Evolutionary conservation across 2,888 invertebrate genomes (phyloP).

Genomic region (Ypsolopha scabrella): DNA sequence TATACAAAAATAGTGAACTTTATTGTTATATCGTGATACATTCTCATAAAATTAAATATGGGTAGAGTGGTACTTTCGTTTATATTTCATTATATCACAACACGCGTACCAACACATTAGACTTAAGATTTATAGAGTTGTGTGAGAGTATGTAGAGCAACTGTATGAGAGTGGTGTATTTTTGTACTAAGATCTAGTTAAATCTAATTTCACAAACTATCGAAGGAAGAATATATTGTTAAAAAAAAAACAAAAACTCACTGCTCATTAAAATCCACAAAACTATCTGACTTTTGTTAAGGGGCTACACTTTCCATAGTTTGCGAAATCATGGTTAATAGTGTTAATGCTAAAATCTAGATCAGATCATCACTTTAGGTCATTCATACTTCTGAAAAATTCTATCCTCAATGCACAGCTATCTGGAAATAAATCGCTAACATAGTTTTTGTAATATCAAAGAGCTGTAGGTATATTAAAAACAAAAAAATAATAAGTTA

Average conservation of each 20-base stretch:
- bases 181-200: neutral
- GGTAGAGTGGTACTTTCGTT: neutral
- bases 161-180: constrained; percentile 27
- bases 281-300: neutral
- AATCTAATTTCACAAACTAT: constrained; percentile 3
- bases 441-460: constrained; percentile 68
- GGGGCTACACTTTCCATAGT: neutral
- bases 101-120: no score
- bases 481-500: no score
- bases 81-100: no score
- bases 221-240: neutral
- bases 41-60: neutral
- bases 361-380: constrained; percentile 55
- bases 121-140: no score
- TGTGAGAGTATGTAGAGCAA: constrained; percentile 25
- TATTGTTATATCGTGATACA: no score
- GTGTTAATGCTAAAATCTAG: constrained; percentile 61
- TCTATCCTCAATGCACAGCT: constrained; percentile 64
- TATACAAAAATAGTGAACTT: no score
- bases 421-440: constrained; percentile 58
- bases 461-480: constrained; percentile 37
- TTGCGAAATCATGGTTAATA: constrained; percentile 3
- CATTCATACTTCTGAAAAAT: constrained; percentile 65
- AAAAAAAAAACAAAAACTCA: neutral
- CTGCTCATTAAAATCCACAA: neutral